Conservation (phyloP, 2,888 invertebrate genomes). For the Eurois occulta region DNA sequence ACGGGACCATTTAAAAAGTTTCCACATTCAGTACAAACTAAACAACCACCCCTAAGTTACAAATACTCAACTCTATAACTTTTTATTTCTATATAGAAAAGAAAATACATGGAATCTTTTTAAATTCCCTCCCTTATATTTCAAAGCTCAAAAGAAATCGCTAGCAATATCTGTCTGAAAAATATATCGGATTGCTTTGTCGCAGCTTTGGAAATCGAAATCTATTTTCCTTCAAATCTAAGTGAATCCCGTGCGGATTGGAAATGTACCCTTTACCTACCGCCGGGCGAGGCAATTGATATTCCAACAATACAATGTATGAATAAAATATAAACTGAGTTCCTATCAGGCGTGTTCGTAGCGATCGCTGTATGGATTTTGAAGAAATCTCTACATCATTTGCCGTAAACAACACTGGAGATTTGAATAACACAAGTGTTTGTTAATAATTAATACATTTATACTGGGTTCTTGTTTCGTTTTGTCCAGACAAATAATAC, state of each 20-base stretch:
- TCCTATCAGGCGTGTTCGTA: constrained; percentile 87
- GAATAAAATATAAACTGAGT: constrained; percentile 90
- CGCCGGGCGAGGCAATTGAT: constrained; percentile 90
- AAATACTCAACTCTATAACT: constrained; percentile 60
- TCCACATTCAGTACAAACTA: constrained; percentile 63
- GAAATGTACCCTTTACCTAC: constrained; percentile 91
- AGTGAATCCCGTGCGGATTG: constrained; percentile 91
- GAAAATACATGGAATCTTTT: constrained; percentile 84
- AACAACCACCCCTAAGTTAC: constrained; percentile 49
- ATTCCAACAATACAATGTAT: constrained; percentile 91
- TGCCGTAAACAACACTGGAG: constrained; percentile 46
- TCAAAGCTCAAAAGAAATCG: constrained; percentile 91
- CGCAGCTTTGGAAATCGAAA: constrained; percentile 91
- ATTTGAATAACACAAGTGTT: constrained; percentile 45
- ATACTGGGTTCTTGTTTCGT: constrained; percentile 4
- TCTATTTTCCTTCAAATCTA: constrained; percentile 91
- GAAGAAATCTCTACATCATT: constrained; percentile 79
- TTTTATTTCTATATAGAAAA: constrained; percentile 75
- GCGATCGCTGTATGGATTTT: constrained; percentile 85
- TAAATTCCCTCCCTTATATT: constrained; percentile 89
- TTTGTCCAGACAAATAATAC: constrained; percentile 45
- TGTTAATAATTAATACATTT: constrained; percentile 49
- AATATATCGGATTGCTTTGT: constrained; percentile 91
- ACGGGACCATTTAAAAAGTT: constrained; percentile 66
- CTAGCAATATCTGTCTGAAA: constrained; percentile 91